phyloP scores from a whole-genome alignment of 2,888 invertebrate species.

The Galerucella calmariensis region DNA sequence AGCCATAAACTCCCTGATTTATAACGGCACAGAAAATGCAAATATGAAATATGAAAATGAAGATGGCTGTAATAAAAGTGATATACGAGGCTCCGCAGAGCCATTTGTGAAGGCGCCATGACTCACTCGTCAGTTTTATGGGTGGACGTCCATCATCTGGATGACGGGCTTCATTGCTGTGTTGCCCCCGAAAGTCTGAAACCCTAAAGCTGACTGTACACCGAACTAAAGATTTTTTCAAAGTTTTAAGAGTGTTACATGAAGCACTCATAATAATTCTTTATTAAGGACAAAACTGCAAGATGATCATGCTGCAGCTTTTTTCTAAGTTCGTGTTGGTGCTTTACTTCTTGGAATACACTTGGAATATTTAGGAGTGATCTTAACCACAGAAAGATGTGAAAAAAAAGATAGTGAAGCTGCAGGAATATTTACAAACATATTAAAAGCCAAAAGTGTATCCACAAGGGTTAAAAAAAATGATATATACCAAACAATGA shows the following conservation, averaged over 20 bases:
- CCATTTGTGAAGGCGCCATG: slow-evolving; percentile 77
- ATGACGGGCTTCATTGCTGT: slow-evolving; percentile 73
- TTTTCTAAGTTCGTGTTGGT: too few species aligned
- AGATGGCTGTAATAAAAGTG: slow-evolving; percentile 81
- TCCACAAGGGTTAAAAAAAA: too few species aligned
- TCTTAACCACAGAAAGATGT: too few species aligned
- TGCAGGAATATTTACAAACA: too few species aligned
- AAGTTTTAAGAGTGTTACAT: background rate
- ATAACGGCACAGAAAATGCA: slow-evolving; percentile 72
- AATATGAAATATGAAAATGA: slow-evolving; percentile 72
- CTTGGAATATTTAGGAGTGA: too few species aligned
- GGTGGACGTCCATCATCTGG: slow-evolving; percentile 77
- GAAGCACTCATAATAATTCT: too few species aligned
- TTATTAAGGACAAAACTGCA: too few species aligned
- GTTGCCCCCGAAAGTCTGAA: slow-evolving; percentile 53
- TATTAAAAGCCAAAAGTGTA: too few species aligned
- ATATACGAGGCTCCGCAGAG: slow-evolving; percentile 82
- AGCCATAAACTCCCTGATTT: slow-evolving; percentile 75
- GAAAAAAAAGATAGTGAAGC: too few species aligned
- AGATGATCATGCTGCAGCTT: too few species aligned
- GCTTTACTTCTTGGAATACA: too few species aligned
- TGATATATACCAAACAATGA: too few species aligned
- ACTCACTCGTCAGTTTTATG: slow-evolving; percentile 81
- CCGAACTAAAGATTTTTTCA: background rate
- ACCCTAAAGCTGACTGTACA: slow-evolving; percentile 12